Evolutionary conservation across 2,888 invertebrate species (phyloP), one percentile per base, ranked within the genome.

Genomic region (Lepidocyrtoides sp.): DNA sequence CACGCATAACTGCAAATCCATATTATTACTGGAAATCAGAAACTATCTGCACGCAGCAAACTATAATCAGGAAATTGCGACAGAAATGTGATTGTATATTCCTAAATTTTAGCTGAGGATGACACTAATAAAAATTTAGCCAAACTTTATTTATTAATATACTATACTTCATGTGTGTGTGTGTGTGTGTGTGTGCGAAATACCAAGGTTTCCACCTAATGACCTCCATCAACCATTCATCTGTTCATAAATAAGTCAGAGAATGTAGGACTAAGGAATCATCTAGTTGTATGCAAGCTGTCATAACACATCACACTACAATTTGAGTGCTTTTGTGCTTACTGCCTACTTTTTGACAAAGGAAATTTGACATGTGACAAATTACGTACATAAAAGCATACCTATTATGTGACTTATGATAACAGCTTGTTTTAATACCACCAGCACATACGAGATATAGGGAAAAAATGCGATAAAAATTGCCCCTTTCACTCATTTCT

Each of bases 321-420:
- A 36, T 32, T 32, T 36, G 4, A 36, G 60, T 8, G 26, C 60
- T 10, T 60, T 51, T 17, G 41, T 60, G 17, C 60, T 23, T 3
- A 17, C 60, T 26, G 10, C 60, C 60, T 60, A 23, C 60, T 23
- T 23, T 60, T 12, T 4, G 36, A 77, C 48, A 77, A 48, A 75
- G 29, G 26, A 29, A 48, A 8, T 14, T 72, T 81, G 57, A 57
- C 44, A 82, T 51, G 72, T 54, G 85, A 85, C 85, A 84, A 84
- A 84, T 84, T 72, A 29, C 72, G 26, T 63, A 54, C 72, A 29
- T 36, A 41, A 83, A 69, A 63, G 44, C 20, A 44, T 10, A 26
- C n/a, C 60, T 60, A 36, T 2, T n/a, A n/a, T n/a, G 17, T 14
- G 26, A 20, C 54, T 26, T 26, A 54, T 32, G 7, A 36, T 69